Percentiles rank a stretch among this genome's conserved stretches.
phyloP scores from a whole-genome alignment of 1,140 invertebrate species.

The Achatina immaculata region DNA sequence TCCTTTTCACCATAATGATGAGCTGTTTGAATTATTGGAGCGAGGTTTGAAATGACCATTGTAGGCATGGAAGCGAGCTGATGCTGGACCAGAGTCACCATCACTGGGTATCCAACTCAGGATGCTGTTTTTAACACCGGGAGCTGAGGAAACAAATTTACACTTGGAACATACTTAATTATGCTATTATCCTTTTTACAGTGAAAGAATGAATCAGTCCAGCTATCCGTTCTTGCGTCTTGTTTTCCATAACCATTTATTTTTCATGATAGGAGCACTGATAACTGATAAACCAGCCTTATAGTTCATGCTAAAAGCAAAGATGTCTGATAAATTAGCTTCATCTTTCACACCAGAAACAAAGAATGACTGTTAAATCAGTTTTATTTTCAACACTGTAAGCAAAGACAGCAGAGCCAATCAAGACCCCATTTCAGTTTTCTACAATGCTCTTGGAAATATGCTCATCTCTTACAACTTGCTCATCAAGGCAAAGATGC shows the following conservation, averaged over 20 bases:
- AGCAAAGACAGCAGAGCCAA: too few relatives aligned
- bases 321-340: neutral
- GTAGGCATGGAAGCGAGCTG: neutral
- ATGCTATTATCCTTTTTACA: neutral
- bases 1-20: conserved; percentile 2
- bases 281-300: neutral
- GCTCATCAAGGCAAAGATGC: too few relatives aligned
- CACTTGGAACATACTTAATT: too few relatives aligned
- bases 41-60: conserved; percentile 2
- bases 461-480: too few relatives aligned
- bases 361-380: too few relatives aligned
- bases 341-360: too few relatives aligned
- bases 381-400: too few relatives aligned
- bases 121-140: neutral
- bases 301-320: neutral
- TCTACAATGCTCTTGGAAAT: too few relatives aligned
- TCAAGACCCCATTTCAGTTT: too few relatives aligned
- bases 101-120: conserved; percentile 4
- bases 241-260: neutral
- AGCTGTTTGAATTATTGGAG: neutral
- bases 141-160: neutral
- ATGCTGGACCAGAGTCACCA: neutral
- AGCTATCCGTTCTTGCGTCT: neutral
- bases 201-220: neutral
- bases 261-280: neutral